Evolutionary conservation across 2,888 invertebrate genomes (phyloP).

Genomic region (Gryllus longicercus): DNA sequence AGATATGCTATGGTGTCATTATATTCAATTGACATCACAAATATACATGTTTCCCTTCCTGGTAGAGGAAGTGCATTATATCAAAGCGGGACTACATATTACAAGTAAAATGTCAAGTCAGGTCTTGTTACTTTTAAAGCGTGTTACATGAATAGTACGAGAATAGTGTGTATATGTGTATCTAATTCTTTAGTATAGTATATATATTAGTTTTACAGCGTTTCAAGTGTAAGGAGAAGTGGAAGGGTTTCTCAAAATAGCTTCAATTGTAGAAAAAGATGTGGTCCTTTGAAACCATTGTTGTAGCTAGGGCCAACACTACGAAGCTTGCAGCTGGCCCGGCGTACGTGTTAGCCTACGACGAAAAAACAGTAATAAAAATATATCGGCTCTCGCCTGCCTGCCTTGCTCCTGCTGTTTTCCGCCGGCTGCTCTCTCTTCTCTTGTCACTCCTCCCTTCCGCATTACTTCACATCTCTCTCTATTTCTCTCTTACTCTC

Average conservation of each 20-base stretch:
- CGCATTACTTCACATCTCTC: not conserved
- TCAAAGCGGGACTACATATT: not conserved
- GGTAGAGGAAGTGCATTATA: not conserved
- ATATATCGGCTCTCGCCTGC: not conserved
- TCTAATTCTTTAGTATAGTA: slow-evolving; percentile 4
- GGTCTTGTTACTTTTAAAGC: not conserved
- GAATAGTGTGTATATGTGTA: not conserved
- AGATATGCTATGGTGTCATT: not conserved
- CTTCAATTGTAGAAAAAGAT: slow-evolving; percentile 1
- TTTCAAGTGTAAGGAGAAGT: not conserved
- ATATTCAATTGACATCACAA: slow-evolving; percentile 5
- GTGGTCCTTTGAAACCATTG: slow-evolving; percentile 17
- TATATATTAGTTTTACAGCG: not conserved
- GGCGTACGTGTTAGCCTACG: not conserved
- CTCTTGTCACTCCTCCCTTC: not conserved
- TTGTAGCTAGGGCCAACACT: not conserved
- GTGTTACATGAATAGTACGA: not conserved
- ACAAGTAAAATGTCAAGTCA: not conserved
- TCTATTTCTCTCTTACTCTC: not conserved
- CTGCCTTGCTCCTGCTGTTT: not conserved
- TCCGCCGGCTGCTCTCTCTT: not conserved
- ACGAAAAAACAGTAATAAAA: not conserved
- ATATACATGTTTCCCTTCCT: slow-evolving; percentile 3
- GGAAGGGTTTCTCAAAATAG: not conserved
- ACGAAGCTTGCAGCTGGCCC: not conserved